Percentiles rank a stretch among this genome's conserved stretches.
Evolutionary conservation across 2,113 vertebrate genomes (phyloP).

Genomic region (Sitta europaea): DNA sequence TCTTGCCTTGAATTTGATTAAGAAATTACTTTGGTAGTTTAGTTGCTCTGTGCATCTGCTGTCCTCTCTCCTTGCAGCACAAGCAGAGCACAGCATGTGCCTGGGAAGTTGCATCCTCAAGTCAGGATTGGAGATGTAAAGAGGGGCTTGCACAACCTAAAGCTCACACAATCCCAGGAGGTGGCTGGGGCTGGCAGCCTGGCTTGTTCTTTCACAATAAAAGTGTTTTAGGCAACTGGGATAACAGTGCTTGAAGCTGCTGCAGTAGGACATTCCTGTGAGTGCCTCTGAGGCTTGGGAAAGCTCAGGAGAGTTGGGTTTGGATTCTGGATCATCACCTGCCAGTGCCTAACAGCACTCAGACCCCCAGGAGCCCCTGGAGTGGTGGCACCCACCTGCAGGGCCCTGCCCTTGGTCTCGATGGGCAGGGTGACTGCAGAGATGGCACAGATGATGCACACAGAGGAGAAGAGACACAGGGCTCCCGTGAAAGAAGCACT

Average conservation of each 20-base stretch:
- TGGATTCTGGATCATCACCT: not conserved
- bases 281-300: not conserved
- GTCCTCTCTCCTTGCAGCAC: not conserved
- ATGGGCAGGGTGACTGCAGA: constrained; percentile 84
- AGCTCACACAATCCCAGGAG: rapidly evolving
- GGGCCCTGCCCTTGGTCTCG: constrained; percentile 88
- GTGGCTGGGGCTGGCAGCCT: not conserved
- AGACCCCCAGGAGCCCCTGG: not conserved
- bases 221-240: not conserved
- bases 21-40: not conserved
- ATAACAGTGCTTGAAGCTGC: not conserved
- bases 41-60: too few species aligned
- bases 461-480: constrained; percentile 79
- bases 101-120: not conserved
- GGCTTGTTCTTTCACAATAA: not conserved
- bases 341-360: not conserved
- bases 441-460: constrained; percentile 79
- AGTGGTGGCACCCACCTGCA: constrained; percentile 76
- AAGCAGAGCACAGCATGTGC: not conserved
- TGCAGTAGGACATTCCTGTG: rapidly evolving
- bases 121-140: not conserved
- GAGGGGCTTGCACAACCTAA: not conserved
- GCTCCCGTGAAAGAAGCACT: constrained; percentile 80
- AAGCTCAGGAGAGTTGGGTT: not conserved
- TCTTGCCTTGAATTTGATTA: not conserved